Conservation (phyloP, 2,113 vertebrate genomes). For the Mesoclemmys tuberculata region DNA sequence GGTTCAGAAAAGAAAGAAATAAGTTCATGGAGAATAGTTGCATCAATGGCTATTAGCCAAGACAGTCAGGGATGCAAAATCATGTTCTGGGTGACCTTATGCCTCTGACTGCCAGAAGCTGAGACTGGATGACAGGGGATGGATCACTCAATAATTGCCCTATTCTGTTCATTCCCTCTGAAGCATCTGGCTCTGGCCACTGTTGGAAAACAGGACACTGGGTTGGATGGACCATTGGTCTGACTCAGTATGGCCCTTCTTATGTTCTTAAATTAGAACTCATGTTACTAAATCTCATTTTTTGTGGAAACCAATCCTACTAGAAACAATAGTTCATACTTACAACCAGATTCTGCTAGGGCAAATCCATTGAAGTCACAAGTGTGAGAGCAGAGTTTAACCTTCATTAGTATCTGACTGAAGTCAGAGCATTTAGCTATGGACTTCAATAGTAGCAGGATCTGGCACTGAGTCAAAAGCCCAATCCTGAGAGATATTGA, state of each 20-base stretch:
- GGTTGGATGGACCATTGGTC: neutral
- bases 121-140: neutral
- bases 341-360: neutral
- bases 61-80: neutral
- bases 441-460: neutral
- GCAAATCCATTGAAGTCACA: neutral
- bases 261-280: neutral
- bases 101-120: neutral
- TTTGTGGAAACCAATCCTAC: neutral
- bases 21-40: neutral
- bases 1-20: neutral
- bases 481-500: accelerated
- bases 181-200: neutral
- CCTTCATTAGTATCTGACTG: neutral
- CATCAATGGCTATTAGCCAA: neutral
- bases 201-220: neutral
- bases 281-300: neutral
- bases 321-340: neutral
- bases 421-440: neutral
- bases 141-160: neutral
- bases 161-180: neutral
- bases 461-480: neutral
- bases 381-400: neutral
- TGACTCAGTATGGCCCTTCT: neutral
- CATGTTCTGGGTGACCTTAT: neutral